These are phyloP conservation scores for Pristiophorus japonicus DNA, from an alignment of 2,113 vertebrate genomes.

Conservation along the genomic window DNA sequence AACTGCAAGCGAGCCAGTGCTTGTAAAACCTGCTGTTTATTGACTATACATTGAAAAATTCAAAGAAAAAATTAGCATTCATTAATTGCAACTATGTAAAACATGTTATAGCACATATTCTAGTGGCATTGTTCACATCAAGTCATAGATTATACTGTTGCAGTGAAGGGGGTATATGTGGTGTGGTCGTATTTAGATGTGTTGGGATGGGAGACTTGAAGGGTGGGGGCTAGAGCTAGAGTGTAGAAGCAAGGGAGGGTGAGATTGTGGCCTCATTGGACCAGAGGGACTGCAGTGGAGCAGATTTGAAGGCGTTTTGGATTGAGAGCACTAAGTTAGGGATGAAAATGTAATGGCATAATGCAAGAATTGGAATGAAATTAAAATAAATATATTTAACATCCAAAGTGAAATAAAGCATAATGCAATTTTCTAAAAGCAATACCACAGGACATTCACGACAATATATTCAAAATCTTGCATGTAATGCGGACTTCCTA, in stretches of 20 bases:
- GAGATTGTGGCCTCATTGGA: background rate
- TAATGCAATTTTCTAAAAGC: background rate
- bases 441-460: background rate
- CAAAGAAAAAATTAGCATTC: background rate
- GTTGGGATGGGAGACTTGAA: background rate
- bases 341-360: background rate
- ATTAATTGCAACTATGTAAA: background rate
- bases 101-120: background rate
- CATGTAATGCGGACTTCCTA: background rate
- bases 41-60: constrained; percentile 48
- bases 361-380: background rate
- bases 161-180: background rate
- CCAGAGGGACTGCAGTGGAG: background rate
- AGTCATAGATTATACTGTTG: background rate
- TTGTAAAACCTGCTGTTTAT: constrained; percentile 83
- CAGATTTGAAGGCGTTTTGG: background rate
- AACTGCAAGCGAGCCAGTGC: constrained; percentile 78
- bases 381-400: background rate
- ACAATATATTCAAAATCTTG: background rate
- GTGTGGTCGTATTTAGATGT: background rate
- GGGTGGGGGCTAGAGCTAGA: background rate
- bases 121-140: background rate
- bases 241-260: background rate
- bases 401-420: background rate
- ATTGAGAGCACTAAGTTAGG: background rate